These are phyloP conservation scores for Sebastes diploproa DNA, from an alignment of 2,797 vertebrate species.

Conservation along the genomic window DNA sequence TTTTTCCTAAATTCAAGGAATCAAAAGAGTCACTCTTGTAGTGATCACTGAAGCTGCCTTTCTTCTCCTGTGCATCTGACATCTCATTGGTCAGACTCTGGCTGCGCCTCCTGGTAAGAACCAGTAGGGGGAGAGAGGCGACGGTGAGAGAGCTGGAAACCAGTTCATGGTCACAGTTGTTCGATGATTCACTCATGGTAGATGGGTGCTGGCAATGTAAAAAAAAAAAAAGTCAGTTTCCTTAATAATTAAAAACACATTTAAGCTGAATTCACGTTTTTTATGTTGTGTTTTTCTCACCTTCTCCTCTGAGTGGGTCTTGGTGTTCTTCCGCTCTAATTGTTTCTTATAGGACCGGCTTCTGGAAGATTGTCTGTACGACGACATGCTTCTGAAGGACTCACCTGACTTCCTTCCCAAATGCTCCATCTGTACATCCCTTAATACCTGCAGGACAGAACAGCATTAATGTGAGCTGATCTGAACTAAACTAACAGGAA, in stretches of 20 bases:
- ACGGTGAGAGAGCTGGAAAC: slow-evolving; percentile 78
- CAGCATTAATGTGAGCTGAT: background rate
- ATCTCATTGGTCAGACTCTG: slow-evolving; percentile 59
- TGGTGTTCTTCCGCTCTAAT: slow-evolving; percentile 25
- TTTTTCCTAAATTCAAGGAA: slow-evolving; percentile 41
- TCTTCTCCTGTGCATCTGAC: slow-evolving; percentile 19
- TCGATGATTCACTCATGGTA: slow-evolving; percentile 46
- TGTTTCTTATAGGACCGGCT: slow-evolving; percentile 53
- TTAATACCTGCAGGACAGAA: slow-evolving; percentile 58
- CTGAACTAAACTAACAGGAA: background rate
- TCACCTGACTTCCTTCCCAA: slow-evolving; percentile 46
- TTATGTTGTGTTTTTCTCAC: slow-evolving; percentile 37
- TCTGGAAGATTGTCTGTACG: slow-evolving; percentile 49
- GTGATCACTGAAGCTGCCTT: background rate
- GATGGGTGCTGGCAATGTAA: slow-evolving; percentile 50
- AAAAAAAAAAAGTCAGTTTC: background rate
- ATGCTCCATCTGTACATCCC: slow-evolving; percentile 66
- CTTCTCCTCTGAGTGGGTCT: slow-evolving; percentile 40
- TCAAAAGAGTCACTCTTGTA: slow-evolving; percentile 59
- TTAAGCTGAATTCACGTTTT: background rate
- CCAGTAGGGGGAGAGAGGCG: slow-evolving; percentile 68
- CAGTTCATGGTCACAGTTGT: slow-evolving; percentile 63
- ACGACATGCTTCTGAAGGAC: slow-evolving; percentile 55
- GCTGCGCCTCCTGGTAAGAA: slow-evolving; percentile 64
- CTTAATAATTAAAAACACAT: background rate